Evolutionary conservation across 2,113 vertebrate species (phyloP).

Genomic region (Excalfactoria chinensis): DNA sequence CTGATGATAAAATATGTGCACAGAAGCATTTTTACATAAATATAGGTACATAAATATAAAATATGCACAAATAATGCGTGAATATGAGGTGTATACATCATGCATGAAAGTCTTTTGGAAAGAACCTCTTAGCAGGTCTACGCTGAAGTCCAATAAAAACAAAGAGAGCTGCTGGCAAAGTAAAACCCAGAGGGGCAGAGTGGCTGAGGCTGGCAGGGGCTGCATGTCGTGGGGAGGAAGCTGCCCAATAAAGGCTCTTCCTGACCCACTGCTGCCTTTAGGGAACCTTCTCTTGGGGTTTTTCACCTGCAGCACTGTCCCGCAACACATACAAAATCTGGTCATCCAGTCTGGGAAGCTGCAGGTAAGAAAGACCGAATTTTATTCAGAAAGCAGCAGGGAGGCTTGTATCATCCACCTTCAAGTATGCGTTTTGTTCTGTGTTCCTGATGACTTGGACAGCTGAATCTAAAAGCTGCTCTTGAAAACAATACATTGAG

Average conservation of each 20-base stretch:
- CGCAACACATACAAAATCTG: not conserved
- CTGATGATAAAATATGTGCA: not conserved
- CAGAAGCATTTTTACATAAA: not conserved
- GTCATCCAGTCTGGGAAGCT: not conserved
- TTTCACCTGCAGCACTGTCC: not conserved
- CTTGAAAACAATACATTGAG: constrained; percentile 30
- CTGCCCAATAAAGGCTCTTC: not conserved
- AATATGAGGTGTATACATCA: fast-evolving
- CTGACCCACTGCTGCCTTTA: not conserved
- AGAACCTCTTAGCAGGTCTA: not conserved
- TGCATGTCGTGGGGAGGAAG: not conserved
- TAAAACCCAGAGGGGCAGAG: not conserved
- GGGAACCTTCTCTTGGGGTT: not conserved
- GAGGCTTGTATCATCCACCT: not conserved
- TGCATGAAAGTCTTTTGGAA: not conserved
- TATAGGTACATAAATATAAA: not conserved
- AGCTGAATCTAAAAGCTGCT: constrained; percentile 36
- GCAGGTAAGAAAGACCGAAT: not conserved
- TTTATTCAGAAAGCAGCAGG: not conserved
- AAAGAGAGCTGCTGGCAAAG: not conserved
- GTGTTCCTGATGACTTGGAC: not conserved
- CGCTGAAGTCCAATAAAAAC: not conserved
- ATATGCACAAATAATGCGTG: not conserved
- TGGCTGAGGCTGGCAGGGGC: not conserved
- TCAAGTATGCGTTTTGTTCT: not conserved